These are phyloP conservation scores for Polypedilum pembai DNA, from an alignment of 1,140 invertebrate species.

Conservation along the genomic window DNA sequence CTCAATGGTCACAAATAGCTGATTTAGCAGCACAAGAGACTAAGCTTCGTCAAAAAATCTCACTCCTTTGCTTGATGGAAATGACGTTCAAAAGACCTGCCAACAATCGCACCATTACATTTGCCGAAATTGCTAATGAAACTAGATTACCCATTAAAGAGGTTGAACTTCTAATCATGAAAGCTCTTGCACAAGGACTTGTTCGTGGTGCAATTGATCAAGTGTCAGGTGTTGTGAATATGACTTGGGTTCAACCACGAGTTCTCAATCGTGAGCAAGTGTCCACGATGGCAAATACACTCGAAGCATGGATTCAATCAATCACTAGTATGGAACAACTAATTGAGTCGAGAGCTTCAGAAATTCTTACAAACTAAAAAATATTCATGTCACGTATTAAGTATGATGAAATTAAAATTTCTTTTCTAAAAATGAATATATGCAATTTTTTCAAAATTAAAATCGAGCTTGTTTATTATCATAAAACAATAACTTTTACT, in stretches of 20 bases:
- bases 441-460: neutral
- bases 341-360: slow-evolving; percentile 71
- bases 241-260: slow-evolving; percentile 82
- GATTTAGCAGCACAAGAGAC: slow-evolving; percentile 81
- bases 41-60: slow-evolving; percentile 85
- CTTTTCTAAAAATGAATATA: neutral
- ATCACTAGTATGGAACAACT: slow-evolving; percentile 73
- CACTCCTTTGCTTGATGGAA: slow-evolving; percentile 94
- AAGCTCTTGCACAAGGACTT: slow-evolving; percentile 89
- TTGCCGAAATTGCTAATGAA: slow-evolving; percentile 81
- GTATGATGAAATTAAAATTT: neutral
- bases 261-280: slow-evolving; percentile 74
- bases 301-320: slow-evolving; percentile 75
- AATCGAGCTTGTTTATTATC: neutral
- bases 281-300: slow-evolving; percentile 64
- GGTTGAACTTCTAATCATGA: slow-evolving; percentile 96
- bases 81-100: slow-evolving; percentile 70
- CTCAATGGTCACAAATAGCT: slow-evolving; percentile 72
- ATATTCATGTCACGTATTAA: neutral
- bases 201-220: slow-evolving; percentile 94
- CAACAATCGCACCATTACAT: slow-evolving; percentile 71
- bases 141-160: slow-evolving; percentile 74
- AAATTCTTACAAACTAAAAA: slow-evolving; percentile 62
- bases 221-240: slow-evolving; percentile 67
- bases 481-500: neutral